These are phyloP conservation scores for Notodonta ziczac DNA, from an alignment of 2,888 invertebrate species.

Conservation along the genomic window DNA sequence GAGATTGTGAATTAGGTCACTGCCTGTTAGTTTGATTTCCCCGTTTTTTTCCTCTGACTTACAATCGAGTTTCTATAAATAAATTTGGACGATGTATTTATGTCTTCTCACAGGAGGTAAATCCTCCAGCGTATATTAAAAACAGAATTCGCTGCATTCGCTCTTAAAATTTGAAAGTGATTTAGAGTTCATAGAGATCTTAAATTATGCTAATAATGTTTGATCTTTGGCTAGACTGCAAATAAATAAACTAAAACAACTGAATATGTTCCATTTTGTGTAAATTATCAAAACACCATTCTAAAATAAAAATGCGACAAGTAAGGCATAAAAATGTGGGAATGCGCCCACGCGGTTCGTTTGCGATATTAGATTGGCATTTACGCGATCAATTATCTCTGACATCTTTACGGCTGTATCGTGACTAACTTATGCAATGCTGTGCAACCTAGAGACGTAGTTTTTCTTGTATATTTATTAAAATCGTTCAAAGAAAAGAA, in stretches of 20 bases:
- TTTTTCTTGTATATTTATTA: conserved; percentile 5
- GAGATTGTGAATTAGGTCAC: conserved; percentile 57
- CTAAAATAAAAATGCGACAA: conserved; percentile 30
- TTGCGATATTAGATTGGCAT: conserved; percentile 15
- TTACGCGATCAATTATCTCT: conserved; percentile 18
- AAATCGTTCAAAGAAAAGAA: too few relatives aligned
- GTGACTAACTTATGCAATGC: conserved; percentile 16
- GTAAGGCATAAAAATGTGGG: conserved; percentile 46
- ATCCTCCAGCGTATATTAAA: too few relatives aligned
- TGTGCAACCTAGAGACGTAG: conserved; percentile 8
- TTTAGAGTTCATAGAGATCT: neutral
- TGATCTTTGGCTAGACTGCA: neutral
- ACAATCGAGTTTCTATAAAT: conserved; percentile 14
- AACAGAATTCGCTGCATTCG: too few relatives aligned
- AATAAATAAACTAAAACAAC: neutral
- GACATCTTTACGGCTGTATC: conserved; percentile 14
- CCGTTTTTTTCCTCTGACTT: conserved; percentile 25
- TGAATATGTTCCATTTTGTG: neutral
- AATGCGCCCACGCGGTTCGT: conserved; percentile 46
- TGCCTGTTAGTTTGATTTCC: conserved; percentile 42
- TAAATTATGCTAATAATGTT: neutral
- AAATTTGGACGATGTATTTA: neutral
- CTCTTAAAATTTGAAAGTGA: too few relatives aligned
- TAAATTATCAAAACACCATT: neutral
- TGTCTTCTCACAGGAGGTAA: too few relatives aligned